Evolutionary conservation across 2,113 vertebrate species (phyloP), one percentile per base, ranked within the genome.

Genomic region (Dicerorhinus sumatrensis): DNA sequence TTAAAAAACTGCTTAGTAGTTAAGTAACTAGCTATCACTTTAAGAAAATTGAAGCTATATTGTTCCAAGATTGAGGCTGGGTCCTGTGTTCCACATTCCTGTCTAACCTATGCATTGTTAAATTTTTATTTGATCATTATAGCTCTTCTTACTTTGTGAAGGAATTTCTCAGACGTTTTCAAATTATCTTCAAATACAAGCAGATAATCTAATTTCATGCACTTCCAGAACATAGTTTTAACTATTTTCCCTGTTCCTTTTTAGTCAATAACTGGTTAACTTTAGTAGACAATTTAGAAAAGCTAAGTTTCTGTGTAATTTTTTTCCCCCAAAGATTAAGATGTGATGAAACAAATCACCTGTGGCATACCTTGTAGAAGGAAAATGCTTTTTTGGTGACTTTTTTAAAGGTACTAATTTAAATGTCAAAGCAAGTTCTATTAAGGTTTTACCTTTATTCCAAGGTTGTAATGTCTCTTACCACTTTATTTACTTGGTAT

Each of bases 381-480:
- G 69, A 98, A 97, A 95, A 87, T 94, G 54, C 81, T 93, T 81
- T 88, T 75, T 69, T 84, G 73, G 65, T 96, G 69, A 87, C 51
- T 93, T 96, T 92, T 88, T 88, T 63, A 63, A 96, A 96, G 83
- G 89, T 96, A 90, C 56, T 96, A 96, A 98, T 97, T 97, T 97
- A 96, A 97, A 90, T 75, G 87, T 97, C 96, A 98, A 79, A 91
- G 69, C 94, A 96, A 73, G 31, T 79, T 96, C 81, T 97, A 8
- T 79, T 96, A 79, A 76, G 36, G 56, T 96, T 96, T 96, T 87
- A 87, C 54, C 56, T 97, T 94, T 94, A 88, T 97, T 86, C 58
- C 86, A 96, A 80, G 51, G 86, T 95, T 97, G 21, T 81, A 93
- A 82, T 96, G 77, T 85, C 91, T 90, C 63, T 84, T 90, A 60